Percentiles rank a stretch among this genome's conserved stretches.
phyloP scores from a whole-genome alignment of 2,888 invertebrate species.

The Amitus sp. region DNA sequence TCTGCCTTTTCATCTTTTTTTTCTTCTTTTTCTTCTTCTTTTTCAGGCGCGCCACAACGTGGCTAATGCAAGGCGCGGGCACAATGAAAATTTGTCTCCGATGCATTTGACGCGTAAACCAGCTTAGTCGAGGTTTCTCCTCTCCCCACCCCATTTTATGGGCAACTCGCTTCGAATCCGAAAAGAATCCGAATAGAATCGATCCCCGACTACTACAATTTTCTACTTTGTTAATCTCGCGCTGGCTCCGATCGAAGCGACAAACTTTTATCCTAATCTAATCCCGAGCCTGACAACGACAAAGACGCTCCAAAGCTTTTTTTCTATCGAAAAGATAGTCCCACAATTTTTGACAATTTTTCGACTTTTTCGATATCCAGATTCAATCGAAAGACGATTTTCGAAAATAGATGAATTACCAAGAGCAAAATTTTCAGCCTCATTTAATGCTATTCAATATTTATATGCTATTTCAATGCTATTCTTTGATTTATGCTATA shows the following conservation, averaged over 20 bases:
- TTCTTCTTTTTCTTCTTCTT: conserved; percentile 2
- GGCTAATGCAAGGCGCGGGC: conserved; percentile 35
- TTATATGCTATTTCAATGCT: too few species aligned
- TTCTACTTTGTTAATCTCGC: conserved; percentile 58
- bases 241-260: conserved; percentile 10
- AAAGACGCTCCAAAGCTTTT: too few species aligned
- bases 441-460: too few species aligned
- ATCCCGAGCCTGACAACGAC: conserved; percentile 6
- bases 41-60: conserved; percentile 22
- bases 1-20: conserved; percentile 4
- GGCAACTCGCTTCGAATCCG: too few species aligned
- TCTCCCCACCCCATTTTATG: too few species aligned
- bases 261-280: conserved; percentile 16
- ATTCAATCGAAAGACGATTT: too few species aligned
- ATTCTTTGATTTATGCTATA: too few species aligned
- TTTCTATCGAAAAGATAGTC: not conserved
- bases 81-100: conserved; percentile 64
- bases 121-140: conserved; percentile 29
- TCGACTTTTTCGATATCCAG: too few species aligned
- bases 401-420: too few species aligned
- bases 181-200: conserved; percentile 28
- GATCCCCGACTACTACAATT: conserved; percentile 50
- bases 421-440: too few species aligned
- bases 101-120: conserved; percentile 62
- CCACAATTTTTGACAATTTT: conserved; percentile 11